These are phyloP conservation scores for Monarcha castaneiventris DNA, from an alignment of 2,113 vertebrate genomes.

Conservation along the genomic window DNA sequence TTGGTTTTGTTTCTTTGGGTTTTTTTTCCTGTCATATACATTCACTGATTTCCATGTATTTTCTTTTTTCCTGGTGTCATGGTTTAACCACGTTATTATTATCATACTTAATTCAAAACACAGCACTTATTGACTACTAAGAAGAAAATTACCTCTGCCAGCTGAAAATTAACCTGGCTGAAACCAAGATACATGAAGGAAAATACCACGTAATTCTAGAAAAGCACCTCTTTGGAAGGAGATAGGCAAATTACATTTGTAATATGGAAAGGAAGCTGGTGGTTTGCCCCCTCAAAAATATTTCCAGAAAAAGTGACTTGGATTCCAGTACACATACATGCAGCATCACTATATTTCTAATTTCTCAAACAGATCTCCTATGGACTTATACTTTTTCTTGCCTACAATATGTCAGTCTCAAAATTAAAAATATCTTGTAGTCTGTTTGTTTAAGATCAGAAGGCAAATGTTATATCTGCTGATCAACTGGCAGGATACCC, in stretches of 20 bases:
- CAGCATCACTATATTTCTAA: background rate
- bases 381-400: background rate
- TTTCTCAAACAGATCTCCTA: background rate
- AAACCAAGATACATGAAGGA: background rate
- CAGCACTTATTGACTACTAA: background rate
- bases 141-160: background rate
- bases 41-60: background rate
- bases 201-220: background rate
- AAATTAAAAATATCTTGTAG: background rate
- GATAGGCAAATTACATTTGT: background rate
- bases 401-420: background rate
- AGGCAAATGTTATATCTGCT: background rate
- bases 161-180: background rate
- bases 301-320: background rate
- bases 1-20: background rate
- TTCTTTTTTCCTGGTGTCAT: fast-evolving
- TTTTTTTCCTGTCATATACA: background rate
- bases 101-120: background rate
- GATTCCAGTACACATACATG: background rate
- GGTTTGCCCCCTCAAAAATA: background rate
- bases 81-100: background rate
- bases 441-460: background rate
- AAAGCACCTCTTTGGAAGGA: background rate
- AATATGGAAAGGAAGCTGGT: background rate
- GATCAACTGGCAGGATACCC: background rate